Evolutionary conservation across 2,113 vertebrate genomes (phyloP).

Genomic region (Gobio gobio): DNA sequence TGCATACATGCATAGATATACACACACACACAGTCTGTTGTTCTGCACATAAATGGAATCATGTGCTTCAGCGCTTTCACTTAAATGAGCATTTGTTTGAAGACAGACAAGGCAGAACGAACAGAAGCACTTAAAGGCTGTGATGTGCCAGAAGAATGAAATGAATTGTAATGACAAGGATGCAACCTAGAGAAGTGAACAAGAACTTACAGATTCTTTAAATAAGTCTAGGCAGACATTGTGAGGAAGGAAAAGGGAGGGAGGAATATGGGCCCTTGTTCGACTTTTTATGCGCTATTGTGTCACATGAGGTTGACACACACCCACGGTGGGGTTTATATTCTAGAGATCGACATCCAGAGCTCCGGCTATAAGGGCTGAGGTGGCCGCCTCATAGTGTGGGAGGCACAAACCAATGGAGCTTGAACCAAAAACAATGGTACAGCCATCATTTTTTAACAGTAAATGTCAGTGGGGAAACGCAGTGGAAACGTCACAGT

Average conservation of each 20-base stretch:
- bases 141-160: constrained; percentile 19
- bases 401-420: constrained; percentile 17
- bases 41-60: constrained; percentile 10
- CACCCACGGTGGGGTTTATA: constrained; percentile 39
- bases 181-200: neutral
- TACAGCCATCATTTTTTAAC: constrained; percentile 33
- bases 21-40: neutral
- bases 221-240: constrained; percentile 30
- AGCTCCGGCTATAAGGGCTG: neutral
- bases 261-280: constrained; percentile 19
- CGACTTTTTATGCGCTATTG: constrained; percentile 21
- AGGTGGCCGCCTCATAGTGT: neutral
- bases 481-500: neutral
- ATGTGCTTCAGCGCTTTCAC: neutral
- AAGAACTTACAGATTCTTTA: constrained; percentile 15
- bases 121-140: constrained; percentile 12
- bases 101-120: constrained; percentile 7
- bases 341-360: neutral
- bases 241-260: constrained; percentile 9
- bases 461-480: neutral
- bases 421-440: constrained; percentile 2
- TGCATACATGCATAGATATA: constrained; percentile 14
- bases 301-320: constrained; percentile 43
- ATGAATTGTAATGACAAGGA: neutral
- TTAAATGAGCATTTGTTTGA: neutral